These are phyloP conservation scores for Heloderma charlesbogerti DNA, from an alignment of 2,113 vertebrate species.

Conservation along the genomic window DNA sequence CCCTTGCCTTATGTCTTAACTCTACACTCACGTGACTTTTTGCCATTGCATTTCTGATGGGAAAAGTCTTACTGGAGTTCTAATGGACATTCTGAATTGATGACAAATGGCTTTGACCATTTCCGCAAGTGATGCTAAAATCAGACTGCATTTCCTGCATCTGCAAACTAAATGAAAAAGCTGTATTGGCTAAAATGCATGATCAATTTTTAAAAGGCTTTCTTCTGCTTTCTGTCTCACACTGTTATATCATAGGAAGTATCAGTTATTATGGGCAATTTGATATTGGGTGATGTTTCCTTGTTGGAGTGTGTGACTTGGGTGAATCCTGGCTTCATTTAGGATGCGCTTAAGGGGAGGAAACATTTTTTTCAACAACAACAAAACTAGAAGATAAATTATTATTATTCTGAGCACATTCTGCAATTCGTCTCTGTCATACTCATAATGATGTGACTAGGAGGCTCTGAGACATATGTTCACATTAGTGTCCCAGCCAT, in stretches of 20 bases:
- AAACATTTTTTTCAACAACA: no score
- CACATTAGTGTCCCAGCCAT: background rate
- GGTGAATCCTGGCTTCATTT: background rate
- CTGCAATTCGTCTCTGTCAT: background rate
- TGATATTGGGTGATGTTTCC: background rate
- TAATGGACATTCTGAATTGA: background rate
- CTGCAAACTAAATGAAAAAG: background rate
- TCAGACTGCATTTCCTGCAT: background rate
- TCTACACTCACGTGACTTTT: background rate
- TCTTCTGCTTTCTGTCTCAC: background rate
- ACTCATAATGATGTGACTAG: background rate
- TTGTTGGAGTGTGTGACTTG: background rate
- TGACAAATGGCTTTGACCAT: background rate
- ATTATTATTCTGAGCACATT: background rate
- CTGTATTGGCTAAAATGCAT: background rate
- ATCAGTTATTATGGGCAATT: background rate
- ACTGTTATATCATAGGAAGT: background rate
- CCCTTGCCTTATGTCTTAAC: background rate
- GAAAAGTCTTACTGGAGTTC: background rate
- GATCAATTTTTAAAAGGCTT: background rate
- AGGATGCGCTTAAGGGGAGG: background rate
- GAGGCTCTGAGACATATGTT: no score
- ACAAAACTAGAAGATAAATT: background rate
- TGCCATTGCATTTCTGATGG: background rate
- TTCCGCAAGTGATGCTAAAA: slow-evolving; percentile 9